phyloP scores from a whole-genome alignment of 2,113 vertebrate genomes.

The Crotalus tigris region DNA sequence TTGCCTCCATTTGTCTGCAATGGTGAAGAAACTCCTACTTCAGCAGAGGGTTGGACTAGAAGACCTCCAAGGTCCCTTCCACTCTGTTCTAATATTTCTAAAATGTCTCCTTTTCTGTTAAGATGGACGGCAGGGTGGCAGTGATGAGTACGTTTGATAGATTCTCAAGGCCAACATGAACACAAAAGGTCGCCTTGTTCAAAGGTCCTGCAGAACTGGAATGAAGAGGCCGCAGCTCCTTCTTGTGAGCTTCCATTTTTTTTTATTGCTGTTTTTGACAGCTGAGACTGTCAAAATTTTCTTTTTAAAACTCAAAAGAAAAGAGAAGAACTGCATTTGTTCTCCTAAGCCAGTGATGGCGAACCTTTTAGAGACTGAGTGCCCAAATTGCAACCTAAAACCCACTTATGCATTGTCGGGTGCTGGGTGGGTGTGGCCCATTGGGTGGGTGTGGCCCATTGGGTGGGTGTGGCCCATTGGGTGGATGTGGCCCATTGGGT shows the following conservation, averaged over 20 bases:
- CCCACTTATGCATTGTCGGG: too few species aligned
- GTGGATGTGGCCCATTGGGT: too few species aligned
- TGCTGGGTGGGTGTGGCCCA: too few species aligned
- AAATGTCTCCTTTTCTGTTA: constrained; percentile 22
- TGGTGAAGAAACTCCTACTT: not conserved
- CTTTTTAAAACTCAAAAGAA: constrained; percentile 49
- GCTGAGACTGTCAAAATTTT: constrained; percentile 42
- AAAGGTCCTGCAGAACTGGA: constrained; percentile 45
- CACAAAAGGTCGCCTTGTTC: constrained; percentile 33
- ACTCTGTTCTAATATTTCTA: not conserved
- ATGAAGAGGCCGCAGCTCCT: constrained; percentile 35
- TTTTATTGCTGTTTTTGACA: constrained; percentile 48
- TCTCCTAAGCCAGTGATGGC: constrained; percentile 29
- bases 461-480: too few species aligned
- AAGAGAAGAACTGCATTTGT: constrained; percentile 53
- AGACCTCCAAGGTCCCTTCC: not conserved
- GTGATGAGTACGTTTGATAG: constrained; percentile 19
- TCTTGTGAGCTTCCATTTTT: constrained; percentile 57
- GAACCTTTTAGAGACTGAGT: too few species aligned
- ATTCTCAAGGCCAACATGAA: not conserved
- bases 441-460: too few species aligned
- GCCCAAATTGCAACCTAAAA: too few species aligned
- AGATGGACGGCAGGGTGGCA: constrained; percentile 12
- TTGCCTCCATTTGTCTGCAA: too few species aligned
- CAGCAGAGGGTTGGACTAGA: not conserved